Base-by-base conservation (phyloP, 2,888 invertebrate species). In the Lagria hirta region DNA sequence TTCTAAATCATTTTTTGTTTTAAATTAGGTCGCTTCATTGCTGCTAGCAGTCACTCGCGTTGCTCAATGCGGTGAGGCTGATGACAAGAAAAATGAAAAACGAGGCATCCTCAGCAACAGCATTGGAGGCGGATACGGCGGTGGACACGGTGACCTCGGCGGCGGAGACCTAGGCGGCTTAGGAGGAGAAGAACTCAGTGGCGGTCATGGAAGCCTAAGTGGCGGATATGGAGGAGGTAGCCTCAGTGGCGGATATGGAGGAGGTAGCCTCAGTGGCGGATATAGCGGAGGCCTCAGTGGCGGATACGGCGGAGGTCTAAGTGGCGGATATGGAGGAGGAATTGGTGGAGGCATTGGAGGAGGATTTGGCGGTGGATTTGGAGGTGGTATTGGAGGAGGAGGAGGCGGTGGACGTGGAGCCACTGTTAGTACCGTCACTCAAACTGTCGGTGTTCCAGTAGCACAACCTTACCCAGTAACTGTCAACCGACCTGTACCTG, bases 401-500 rank as follows among this genome's bases (percentile, higher is more conserved):
- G 56, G 53, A 7, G 51, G 51, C 68, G 37, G 68, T 59, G 49
- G 68, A 55, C 23, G 73, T 62, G 55, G 68, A 64, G 56, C 58
- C 66, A 60, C 63, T 54, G 65, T 65, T 49, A 66, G 48, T 50
- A 71, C 52, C 49, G 69, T 62, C 55, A 70, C 57, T 27, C 64
- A 62, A 52, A 56, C 68, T 6, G 65, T 70, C 2, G 57, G 64
- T n/a, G 66, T 71, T 8, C 58, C 70, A n/a, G 67, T 72, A 15
- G 68, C 70, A 8, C 65, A 65, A 28, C 71, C 71, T 4, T 65
- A 69, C 37, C 64, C 69, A 15, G 69, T 71, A 3, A 65, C 68
- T 10, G 65, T 71, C 3, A 65, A 75, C 51, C 75, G 78, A 43
- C 70, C 69, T 11, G 75, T 80, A 2, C 71, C 76, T 1, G 71